Evolutionary conservation across 2,888 invertebrate genomes (phyloP).

Genomic region (Latheticus oryzae): DNA sequence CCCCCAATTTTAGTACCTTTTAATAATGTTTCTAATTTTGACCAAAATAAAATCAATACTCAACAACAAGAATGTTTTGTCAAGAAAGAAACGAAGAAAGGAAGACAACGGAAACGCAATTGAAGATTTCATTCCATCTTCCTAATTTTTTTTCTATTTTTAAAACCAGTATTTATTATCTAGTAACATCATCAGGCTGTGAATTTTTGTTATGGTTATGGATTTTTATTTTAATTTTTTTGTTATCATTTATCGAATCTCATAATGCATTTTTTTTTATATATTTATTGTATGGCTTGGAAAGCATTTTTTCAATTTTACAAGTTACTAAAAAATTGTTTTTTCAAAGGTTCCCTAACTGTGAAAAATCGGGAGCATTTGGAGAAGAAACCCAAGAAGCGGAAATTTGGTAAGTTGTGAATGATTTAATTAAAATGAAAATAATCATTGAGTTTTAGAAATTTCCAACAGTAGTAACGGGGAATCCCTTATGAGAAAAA

Average conservation of each 20-base stretch:
- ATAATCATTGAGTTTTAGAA: slow-evolving; percentile 16
- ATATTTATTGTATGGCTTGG: not conserved
- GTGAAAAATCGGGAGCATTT: slow-evolving; percentile 33
- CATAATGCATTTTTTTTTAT: slow-evolving; percentile 1
- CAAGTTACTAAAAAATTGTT: slow-evolving; percentile 17
- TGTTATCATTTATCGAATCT: not conserved
- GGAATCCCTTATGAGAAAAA: slow-evolving; percentile 19
- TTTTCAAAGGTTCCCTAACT: slow-evolving; percentile 34
- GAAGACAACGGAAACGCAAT: slow-evolving; percentile 28
- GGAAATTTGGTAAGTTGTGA: slow-evolving; percentile 33
- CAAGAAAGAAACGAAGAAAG: slow-evolving; percentile 35
- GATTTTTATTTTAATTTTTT: slow-evolving; percentile 16
- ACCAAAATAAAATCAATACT: slow-evolving; percentile 16
- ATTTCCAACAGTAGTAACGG: not conserved
- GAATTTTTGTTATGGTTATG: slow-evolving; percentile 35
- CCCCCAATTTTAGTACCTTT: slow-evolving; percentile 49
- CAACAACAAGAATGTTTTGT: slow-evolving; percentile 27
- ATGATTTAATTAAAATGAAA: not conserved
- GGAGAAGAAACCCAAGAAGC: slow-evolving; percentile 37
- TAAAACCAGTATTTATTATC: slow-evolving; percentile 38
- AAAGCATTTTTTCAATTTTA: slow-evolving; percentile 3
- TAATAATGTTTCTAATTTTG: slow-evolving; percentile 42
- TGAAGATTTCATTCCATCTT: slow-evolving; percentile 23
- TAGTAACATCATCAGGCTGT: slow-evolving; percentile 37
- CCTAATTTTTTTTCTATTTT: slow-evolving; percentile 15